These are phyloP conservation scores for Osmoderma eremita DNA, from an alignment of 2,888 invertebrate species.

Conservation along the genomic window DNA sequence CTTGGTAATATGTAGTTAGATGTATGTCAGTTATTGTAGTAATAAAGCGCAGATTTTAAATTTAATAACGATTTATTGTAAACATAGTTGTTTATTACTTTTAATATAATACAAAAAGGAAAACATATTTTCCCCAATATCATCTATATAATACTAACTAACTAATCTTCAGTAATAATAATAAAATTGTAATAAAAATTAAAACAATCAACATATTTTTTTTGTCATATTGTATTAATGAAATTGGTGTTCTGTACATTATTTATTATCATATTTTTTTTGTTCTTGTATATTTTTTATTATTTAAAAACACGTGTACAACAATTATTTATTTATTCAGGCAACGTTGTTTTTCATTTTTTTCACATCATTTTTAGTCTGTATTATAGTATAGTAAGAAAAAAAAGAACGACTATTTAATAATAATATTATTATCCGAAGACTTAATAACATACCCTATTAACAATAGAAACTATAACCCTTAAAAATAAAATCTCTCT, in stretches of 20 bases:
- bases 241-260: constrained; percentile 65
- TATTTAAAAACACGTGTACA: constrained; percentile 60
- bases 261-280: constrained; percentile 50
- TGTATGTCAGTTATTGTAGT: no score
- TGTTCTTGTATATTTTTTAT: constrained; percentile 37
- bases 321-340: constrained; percentile 57
- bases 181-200: constrained; percentile 25
- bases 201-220: constrained; percentile 13
- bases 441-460: constrained; percentile 18
- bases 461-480: constrained; percentile 35
- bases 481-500: constrained; percentile 44
- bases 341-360: constrained; percentile 52
- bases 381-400: constrained; percentile 13
- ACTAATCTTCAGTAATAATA: constrained; percentile 20
- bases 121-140: constrained; percentile 44
- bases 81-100: constrained; percentile 52
- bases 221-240: constrained; percentile 49
- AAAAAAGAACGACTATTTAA: constrained; percentile 12
- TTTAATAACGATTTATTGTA: constrained; percentile 59
- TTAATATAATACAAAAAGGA: constrained; percentile 54
- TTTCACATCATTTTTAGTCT: constrained; percentile 28
- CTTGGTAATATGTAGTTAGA: no score
- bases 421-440: constrained; percentile 20
- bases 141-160: constrained; percentile 36
- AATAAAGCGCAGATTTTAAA: constrained; percentile 13